A percentile compares a stretch with the other conserved stretches of the same genome.
These are phyloP conservation scores for Aleiodes alternator DNA, from an alignment of 2,888 invertebrate genomes.

Conservation along the genomic window DNA sequence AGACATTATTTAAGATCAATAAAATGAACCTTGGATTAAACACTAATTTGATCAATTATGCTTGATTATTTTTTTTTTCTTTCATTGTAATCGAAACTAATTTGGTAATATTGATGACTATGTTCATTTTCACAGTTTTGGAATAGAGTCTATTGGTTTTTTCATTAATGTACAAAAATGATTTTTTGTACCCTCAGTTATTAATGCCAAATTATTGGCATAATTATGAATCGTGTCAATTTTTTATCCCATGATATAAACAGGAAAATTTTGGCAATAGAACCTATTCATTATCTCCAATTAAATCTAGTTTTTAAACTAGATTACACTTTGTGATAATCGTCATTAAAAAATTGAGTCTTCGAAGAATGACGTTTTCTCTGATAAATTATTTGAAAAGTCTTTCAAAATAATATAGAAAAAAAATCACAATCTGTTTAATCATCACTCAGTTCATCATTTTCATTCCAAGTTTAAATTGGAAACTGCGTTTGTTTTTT, in stretches of 20 bases:
- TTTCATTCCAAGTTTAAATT: neutral
- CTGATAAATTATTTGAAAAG: neutral
- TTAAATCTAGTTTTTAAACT: slow-evolving; percentile 3
- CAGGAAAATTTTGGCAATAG: slow-evolving; percentile 32
- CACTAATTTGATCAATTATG: slow-evolving; percentile 20
- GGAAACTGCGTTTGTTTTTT: neutral
- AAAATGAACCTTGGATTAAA: neutral
- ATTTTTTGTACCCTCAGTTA: slow-evolving; percentile 1
- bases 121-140: slow-evolving; percentile 16
- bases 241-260: slow-evolving; percentile 2
- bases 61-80: neutral
- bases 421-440: neutral
- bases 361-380: neutral
- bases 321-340: neutral
- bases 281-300: slow-evolving; percentile 1
- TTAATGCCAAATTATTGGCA: slow-evolving; percentile 19
- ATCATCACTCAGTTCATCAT: slow-evolving; percentile 7
- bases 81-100: neutral
- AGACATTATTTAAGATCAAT: neutral
- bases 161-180: no score
- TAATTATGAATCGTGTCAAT: neutral
- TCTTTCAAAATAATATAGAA: neutral
- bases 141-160: neutral
- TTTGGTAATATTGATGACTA: slow-evolving; percentile 31
- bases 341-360: neutral